A percentile compares a stretch with the other conserved stretches of the same genome.
These are phyloP conservation scores for Lanius ludovicianus DNA, from an alignment of 2,113 vertebrate species.

Conservation along the genomic window DNA sequence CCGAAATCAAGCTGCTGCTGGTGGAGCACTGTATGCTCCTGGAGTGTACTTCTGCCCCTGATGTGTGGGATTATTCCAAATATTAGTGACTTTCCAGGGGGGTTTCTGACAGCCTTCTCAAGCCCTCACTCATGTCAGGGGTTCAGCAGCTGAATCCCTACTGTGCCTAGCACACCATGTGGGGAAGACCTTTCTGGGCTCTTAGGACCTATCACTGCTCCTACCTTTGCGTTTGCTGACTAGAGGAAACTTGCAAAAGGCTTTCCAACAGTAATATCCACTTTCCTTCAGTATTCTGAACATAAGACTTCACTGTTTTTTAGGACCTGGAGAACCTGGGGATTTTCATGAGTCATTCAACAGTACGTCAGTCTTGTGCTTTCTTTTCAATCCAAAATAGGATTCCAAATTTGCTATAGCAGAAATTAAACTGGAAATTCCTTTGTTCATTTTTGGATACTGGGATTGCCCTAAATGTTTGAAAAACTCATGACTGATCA, in stretches of 20 bases:
- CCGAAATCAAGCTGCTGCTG: neutral
- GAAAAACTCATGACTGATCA: neutral
- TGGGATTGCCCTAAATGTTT: neutral
- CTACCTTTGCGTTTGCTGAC: neutral
- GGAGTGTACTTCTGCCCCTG: neutral
- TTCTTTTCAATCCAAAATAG: neutral
- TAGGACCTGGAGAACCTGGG: neutral
- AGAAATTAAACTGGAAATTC: neutral
- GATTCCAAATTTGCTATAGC: neutral
- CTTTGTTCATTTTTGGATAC: neutral
- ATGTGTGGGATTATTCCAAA: neutral
- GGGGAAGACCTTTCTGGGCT: neutral
- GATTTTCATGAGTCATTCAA: neutral
- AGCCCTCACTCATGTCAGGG: fast-evolving
- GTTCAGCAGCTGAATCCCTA: neutral
- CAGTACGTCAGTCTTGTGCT: neutral
- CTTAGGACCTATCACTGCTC: neutral
- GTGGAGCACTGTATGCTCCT: neutral
- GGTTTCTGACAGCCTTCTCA: neutral
- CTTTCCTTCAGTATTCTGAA: neutral
- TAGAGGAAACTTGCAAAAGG: neutral
- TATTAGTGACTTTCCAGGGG: neutral
- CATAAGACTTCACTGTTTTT: neutral
- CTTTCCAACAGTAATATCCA: neutral
- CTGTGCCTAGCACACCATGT: neutral